These are phyloP conservation scores for Andrena minutula DNA, from an alignment of 2,888 invertebrate genomes.

Conservation along the genomic window DNA sequence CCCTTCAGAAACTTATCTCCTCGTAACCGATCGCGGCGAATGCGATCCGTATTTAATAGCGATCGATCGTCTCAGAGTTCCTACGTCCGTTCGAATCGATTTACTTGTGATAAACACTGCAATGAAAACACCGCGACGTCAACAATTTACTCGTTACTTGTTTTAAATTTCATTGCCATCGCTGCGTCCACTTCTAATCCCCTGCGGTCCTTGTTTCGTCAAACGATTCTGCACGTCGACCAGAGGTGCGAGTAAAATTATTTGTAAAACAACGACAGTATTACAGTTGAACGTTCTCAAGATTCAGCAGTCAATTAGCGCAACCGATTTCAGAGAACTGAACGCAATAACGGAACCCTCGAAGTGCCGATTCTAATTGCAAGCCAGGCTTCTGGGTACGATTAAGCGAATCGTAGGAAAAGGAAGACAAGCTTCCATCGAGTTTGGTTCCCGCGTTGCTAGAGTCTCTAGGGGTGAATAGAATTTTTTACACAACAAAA, in stretches of 20 bases:
- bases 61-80: slow-evolving; percentile 45
- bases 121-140: neutral
- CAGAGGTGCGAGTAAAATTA: neutral
- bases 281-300: neutral
- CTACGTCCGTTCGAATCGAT: slow-evolving; percentile 36
- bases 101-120: slow-evolving; percentile 4
- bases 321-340: neutral
- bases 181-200: neutral
- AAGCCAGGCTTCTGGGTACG: no score
- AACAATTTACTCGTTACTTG: neutral
- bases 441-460: no score
- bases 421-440: no score
- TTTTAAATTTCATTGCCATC: neutral
- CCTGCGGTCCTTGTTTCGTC: neutral
- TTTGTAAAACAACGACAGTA: neutral
- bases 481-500: no score
- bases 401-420: no score
- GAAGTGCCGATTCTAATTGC: no score
- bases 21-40: neutral
- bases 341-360: neutral
- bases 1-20: neutral
- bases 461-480: no score
- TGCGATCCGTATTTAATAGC: neutral
- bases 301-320: neutral
- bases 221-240: neutral